A percentile compares a stretch with the other conserved stretches of the same genome.
Evolutionary conservation across 2,888 invertebrate species (phyloP).

Genomic region (Dicyrtoma fusca): DNA sequence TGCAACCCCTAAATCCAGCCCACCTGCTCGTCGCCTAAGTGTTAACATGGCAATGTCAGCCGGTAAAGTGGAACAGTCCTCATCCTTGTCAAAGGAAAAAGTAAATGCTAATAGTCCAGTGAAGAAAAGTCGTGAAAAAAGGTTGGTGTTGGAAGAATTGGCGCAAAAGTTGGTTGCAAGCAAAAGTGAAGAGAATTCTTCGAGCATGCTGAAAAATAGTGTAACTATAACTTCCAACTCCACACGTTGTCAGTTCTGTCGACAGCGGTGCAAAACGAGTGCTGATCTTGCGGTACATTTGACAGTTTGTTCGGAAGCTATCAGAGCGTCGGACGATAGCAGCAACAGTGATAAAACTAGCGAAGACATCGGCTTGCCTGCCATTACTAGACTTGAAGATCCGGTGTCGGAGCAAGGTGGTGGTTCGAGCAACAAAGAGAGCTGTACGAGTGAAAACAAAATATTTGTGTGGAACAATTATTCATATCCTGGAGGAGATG

Average conservation of each 20-base stretch:
- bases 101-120: neutral
- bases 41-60: too few relatives aligned
- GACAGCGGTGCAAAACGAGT: constrained; percentile 83
- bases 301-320: constrained; percentile 70
- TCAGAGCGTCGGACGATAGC: constrained; percentile 37
- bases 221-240: constrained; percentile 37
- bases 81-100: neutral
- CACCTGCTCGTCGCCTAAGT: constrained; percentile 32
- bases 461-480: constrained; percentile 43
- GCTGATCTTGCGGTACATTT: constrained; percentile 76
- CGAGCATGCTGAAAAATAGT: constrained; percentile 27
- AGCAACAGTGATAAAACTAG: constrained; percentile 23
- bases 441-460: constrained; percentile 38
- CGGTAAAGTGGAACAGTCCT: constrained; percentile 5
- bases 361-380: neutral
- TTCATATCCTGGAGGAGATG: constrained; percentile 22
- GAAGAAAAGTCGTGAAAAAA: constrained; percentile 29
- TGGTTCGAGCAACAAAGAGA: neutral
- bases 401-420: neutral
- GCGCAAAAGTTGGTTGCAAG: constrained; percentile 43
- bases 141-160: constrained; percentile 37
- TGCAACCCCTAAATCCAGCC: constrained; percentile 20
- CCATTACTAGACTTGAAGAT: too few relatives aligned
- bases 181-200: constrained; percentile 24
- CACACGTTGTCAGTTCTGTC: constrained; percentile 85